Base-by-base conservation (phyloP, 2,888 invertebrate genomes). In the Gibbula magus region DNA sequence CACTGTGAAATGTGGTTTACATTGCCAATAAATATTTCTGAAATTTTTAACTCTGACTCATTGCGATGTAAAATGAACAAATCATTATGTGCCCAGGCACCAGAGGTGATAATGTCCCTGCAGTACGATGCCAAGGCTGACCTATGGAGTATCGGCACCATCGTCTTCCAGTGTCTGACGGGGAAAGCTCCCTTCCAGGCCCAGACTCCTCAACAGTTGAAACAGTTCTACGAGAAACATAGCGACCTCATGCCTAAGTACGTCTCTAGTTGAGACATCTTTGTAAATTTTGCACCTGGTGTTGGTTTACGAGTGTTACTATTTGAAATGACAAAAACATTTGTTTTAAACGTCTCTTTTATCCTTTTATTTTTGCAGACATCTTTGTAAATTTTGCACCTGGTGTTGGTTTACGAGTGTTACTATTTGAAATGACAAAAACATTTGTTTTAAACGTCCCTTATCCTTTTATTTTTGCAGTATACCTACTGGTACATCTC, bases 71-170 rank as follows among this genome's bases (percentile, higher is more conserved):
- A 35, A 35, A 35, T 45, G 13, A 45, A 13, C 45, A 8, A 10
- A 5, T 13, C 5, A 8, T 45, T 45, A 13, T 1, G 10, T 75
- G 99, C 79, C 13, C 87, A 96, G 97, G 99, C 99, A 52, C 99
- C 99, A 0, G 99, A 99, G 94, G 99, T 99, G 78, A 99, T 99
- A 90, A 99, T 99, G 99, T 99, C 99, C 1, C 94, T 98, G 84
- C 97, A 99, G 92, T 99, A 99, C 92, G 98, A 98, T 93, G 99
- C 98, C 78, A 99, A 99, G 94, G 99, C 99, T 13, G 99, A 99
- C 94, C 95, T 99, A 81, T 99, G 99, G 99, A 99, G 99, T 86
- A 95, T 99, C 88, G 99, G 99, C 78, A 99, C 99, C 22, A 99
- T 99, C 89, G 97, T 99, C 81, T 99, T 97, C 94, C 98, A 99